Conservation (phyloP, 1,140 invertebrate species). For the Galendromus occidentalis region DNA sequence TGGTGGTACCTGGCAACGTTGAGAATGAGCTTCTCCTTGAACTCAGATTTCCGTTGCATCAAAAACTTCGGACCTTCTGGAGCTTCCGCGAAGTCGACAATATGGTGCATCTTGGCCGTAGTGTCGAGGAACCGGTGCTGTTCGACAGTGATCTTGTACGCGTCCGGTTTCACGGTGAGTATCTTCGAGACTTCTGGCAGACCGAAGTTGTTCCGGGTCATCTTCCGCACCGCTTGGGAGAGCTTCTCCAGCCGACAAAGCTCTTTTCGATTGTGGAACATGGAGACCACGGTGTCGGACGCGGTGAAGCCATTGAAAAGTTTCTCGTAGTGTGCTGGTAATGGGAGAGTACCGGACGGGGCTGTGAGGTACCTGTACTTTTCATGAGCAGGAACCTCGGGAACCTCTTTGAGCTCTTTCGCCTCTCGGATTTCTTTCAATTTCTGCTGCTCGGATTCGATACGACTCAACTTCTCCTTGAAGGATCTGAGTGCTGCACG, state of each 20-base stretch:
- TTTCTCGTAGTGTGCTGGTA: background rate
- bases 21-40: background rate
- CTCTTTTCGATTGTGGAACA: constrained; percentile 7
- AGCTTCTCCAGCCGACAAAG: background rate
- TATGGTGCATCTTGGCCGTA: background rate
- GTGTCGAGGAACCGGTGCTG: constrained; percentile 5
- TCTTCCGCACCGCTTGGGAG: background rate
- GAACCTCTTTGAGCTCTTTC: background rate
- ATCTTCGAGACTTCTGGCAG: background rate
- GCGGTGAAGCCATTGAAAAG: background rate
- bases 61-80: background rate
- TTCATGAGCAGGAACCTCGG: background rate
- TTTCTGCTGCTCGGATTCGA: background rate
- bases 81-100: background rate
- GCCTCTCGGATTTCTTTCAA: background rate
- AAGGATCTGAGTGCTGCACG: background rate
- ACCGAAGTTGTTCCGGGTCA: background rate
- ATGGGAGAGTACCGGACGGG: background rate
- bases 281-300: background rate
- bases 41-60: background rate
- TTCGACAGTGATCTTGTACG: background rate
- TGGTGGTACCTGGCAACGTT: background rate
- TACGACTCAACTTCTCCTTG: background rate
- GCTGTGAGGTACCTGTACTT: background rate
- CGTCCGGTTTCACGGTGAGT: background rate